Evolutionary conservation across 1,140 invertebrate genomes (phyloP), one percentile per base, ranked within the genome.

Genomic region (Vanessa tameamea): DNA sequence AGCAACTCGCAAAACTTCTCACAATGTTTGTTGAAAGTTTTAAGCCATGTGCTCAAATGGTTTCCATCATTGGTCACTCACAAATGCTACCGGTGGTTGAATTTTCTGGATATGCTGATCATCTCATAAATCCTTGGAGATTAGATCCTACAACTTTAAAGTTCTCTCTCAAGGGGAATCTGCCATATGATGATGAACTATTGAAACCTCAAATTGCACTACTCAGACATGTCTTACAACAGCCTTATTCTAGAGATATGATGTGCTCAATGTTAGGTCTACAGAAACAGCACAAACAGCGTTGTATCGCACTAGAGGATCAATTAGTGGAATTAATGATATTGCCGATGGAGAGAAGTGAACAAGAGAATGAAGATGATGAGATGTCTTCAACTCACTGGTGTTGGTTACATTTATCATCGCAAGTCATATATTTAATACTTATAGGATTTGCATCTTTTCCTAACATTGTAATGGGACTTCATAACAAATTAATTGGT

Each of bases 241-340:
- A 99, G 89, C 98, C 98, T 0, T 99, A 99, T 89, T 99, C 98
- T 2, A 95, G 97, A 76, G 98, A 99, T 82, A 98, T 99, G 97
- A 97, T 99, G 69, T 98, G 97, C 76, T 97, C 96, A 1, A 99
- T 99, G 97, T 93, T 99, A 20, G 97, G 97, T 55, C 92, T 99
- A 12, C 98, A 98, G 83, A 98, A 98, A 92, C 97, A 97, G 94
- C 96, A 97, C 72, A 99, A 99, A 86, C 96, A 97, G 83, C 94
- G 97, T 15, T 99, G 97, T 89, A 95, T 96, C 68, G 97, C 97
- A 0, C 88, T 99, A 20, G 98, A 99, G 90, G 98, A 99, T 77
- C 97, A 99, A 89, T 90, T 99, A 15, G 97, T 99, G 0, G 97
- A 99, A 86, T 92, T 99, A 23, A 96, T 99, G 63, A 96, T 99